Conservation (phyloP, 1,140 invertebrate species). For the Brachionus calyciflorus region DNA sequence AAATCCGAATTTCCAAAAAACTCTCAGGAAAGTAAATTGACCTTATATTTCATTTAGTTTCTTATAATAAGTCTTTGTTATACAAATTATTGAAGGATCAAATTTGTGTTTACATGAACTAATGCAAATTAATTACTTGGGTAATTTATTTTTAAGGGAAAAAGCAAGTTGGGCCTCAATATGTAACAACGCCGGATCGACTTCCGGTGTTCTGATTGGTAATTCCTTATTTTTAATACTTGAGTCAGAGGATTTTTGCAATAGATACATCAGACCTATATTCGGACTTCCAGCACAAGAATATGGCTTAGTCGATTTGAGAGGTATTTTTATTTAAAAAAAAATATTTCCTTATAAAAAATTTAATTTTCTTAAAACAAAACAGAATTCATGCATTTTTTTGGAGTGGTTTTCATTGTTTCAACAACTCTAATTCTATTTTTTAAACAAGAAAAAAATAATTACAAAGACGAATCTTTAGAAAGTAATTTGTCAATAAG, state of each 20-base stretch:
- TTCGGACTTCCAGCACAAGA: not conserved
- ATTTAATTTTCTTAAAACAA: not conserved
- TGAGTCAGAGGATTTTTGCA: conserved; percentile 94
- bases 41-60: too few species aligned
- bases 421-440: conserved; percentile 84
- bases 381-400: conserved; percentile 43
- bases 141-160: conserved; percentile 61
- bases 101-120: too few species aligned
- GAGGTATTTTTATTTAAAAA: not conserved
- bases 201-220: conserved; percentile 81
- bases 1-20: too few species aligned
- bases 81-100: too few species aligned
- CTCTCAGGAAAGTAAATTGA: too few species aligned
- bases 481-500: not conserved
- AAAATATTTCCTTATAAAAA: not conserved
- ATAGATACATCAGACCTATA: conserved; percentile 74
- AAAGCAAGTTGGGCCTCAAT: conserved; percentile 99
- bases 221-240: conserved; percentile 94
- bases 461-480: conserved; percentile 29
- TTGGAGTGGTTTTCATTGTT: conserved; percentile 74
- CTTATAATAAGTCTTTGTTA: too few species aligned
- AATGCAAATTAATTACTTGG: too few species aligned
- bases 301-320: not conserved
- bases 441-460: conserved; percentile 76
- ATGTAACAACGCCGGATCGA: conserved; percentile 97